phyloP scores from a whole-genome alignment of 2,797 vertebrate species.

The Synaphobranchus kaupii region DNA sequence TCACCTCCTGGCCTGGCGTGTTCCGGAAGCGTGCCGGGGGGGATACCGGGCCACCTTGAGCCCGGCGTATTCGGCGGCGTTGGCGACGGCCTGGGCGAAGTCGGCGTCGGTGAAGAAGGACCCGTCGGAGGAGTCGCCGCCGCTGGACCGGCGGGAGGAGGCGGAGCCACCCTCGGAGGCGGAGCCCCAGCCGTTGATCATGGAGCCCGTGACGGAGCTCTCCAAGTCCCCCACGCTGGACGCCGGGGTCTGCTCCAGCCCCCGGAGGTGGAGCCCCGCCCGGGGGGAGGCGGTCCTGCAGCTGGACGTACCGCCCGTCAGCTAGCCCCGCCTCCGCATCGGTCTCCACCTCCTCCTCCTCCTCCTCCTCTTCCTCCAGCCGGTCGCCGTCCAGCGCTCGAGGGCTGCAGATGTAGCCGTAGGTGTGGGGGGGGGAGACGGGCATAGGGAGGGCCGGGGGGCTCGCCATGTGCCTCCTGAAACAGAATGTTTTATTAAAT shows the following conservation, averaged over 20 bases:
- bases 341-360: constrained; percentile 60
- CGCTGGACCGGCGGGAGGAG: constrained; percentile 85
- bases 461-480: constrained; percentile 75
- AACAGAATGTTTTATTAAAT: constrained; percentile 1
- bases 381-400: constrained; percentile 83
- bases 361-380: constrained; percentile 81
- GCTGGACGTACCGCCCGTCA: constrained; percentile 71
- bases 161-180: constrained; percentile 92
- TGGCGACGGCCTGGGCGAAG: constrained; percentile 86
- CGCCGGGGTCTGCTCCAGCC: constrained; percentile 89
- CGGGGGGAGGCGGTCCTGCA: constrained; percentile 59
- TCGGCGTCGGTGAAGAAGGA: constrained; percentile 94
- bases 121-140: constrained; percentile 88
- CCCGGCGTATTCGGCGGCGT: constrained; percentile 81
- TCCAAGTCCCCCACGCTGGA: constrained; percentile 91
- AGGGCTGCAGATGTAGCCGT: constrained; percentile 84
- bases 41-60: constrained; percentile 76
- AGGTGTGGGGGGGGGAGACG: constrained; percentile 83
- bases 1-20: constrained; percentile 55
- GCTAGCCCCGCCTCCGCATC: constrained; percentile 60
- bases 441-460: constrained; percentile 76
- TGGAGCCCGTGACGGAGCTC: constrained; percentile 90
- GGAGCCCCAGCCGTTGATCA: constrained; percentile 97
- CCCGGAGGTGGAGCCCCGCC: constrained; percentile 78
- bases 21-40: constrained; percentile 65